phyloP scores from a whole-genome alignment of 2,113 vertebrate species.

The Rhabdomys dilectus region DNA sequence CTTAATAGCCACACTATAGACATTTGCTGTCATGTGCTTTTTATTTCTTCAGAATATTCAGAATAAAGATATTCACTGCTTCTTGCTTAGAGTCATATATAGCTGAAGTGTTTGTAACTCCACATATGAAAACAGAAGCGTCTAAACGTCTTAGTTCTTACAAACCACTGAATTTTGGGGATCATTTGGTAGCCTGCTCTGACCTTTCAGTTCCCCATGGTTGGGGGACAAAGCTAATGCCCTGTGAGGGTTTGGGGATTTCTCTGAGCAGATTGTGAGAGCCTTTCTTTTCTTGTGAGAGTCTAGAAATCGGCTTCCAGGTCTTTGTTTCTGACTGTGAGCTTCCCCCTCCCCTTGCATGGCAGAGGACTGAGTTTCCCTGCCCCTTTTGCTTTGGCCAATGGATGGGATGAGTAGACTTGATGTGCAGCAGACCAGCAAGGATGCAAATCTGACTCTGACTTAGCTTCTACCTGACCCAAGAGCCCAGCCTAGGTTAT shows the following conservation, averaged over 20 bases:
- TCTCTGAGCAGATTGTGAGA: neutral
- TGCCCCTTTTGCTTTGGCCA: neutral
- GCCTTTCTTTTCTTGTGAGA: neutral
- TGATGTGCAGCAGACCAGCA: neutral
- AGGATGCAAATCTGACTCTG: neutral
- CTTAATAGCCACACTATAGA: neutral
- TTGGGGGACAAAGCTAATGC: neutral
- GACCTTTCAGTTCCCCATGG: neutral
- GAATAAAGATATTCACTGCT: neutral
- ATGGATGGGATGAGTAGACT: neutral
- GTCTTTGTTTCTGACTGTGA: neutral
- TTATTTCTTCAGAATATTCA: slow-evolving; percentile 20
- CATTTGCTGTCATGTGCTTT: neutral
- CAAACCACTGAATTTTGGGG: neutral
- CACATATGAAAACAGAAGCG: neutral
- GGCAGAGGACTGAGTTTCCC: neutral
- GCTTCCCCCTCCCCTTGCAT: neutral
- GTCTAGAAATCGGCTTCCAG: neutral
- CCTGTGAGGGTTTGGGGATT: slow-evolving; percentile 1
- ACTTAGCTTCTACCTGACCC: neutral
- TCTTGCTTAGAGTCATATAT: neutral
- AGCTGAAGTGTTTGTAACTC: neutral
- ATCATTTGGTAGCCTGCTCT: neutral
- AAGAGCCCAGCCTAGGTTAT: neutral
- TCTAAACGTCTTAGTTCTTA: slow-evolving; percentile 4